Percentiles rank a stretch among this genome's conserved stretches.
Conservation (phyloP, 2,797 vertebrate species). For the Gymnothorax javanicus region DNA sequence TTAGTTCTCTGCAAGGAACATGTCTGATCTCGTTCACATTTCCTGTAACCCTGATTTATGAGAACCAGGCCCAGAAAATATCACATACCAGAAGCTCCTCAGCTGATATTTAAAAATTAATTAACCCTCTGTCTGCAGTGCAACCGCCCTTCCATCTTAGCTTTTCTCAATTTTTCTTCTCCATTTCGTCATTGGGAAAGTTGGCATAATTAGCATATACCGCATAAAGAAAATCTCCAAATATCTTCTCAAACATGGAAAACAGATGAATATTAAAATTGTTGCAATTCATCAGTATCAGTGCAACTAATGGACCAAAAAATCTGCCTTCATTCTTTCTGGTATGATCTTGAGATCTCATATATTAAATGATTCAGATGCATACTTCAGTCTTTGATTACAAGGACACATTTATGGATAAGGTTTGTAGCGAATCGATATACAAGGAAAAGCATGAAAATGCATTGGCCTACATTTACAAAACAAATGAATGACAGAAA, state of each 20-base stretch:
- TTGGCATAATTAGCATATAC: not conserved
- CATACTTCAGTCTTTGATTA: not conserved
- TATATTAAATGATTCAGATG: not conserved
- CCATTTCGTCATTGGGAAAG: slow-evolving; percentile 56
- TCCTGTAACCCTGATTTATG: slow-evolving; percentile 65
- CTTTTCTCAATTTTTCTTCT: slow-evolving; percentile 54
- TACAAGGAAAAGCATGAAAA: not conserved
- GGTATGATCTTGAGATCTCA: slow-evolving; percentile 46
- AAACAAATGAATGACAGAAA: too few relatives aligned
- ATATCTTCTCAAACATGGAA: not conserved
- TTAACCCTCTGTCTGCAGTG: slow-evolving; percentile 64
- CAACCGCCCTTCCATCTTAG: slow-evolving; percentile 46
- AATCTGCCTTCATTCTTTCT: slow-evolving; percentile 51
- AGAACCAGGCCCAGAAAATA: slow-evolving; percentile 70
- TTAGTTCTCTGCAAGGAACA: slow-evolving; percentile 69
- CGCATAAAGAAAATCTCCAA: not conserved
- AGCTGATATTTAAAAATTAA: slow-evolving; percentile 72
- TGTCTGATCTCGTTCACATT: slow-evolving; percentile 57
- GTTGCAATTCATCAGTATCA: not conserved
- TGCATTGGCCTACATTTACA: not conserved
- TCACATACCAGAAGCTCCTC: slow-evolving; percentile 65
- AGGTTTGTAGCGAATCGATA: not conserved
- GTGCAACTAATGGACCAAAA: not conserved
- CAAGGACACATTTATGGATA: not conserved
- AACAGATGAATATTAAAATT: not conserved